Evolutionary conservation across 2,113 vertebrate species (phyloP), one percentile per base, ranked within the genome.

Genomic region (Archilochus colubris): DNA sequence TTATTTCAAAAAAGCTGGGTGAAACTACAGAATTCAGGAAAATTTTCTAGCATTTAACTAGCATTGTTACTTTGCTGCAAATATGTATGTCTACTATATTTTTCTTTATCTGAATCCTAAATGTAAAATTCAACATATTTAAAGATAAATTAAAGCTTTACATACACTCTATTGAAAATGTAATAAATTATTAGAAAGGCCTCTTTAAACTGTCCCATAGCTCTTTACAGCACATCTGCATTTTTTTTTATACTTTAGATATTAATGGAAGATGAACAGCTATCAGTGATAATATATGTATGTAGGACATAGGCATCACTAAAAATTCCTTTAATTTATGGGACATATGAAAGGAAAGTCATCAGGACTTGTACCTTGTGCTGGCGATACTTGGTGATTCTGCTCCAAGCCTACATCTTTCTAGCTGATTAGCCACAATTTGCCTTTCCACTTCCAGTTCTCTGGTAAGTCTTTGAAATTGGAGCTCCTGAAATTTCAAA

Each of bases 381-480:
- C 99, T 99, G 98, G 98, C 98, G 97, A 98, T 97, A 97, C 98
- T 99, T 91, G 99, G 99, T 82, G 99, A 99, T 97, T 99, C 99
- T 93, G 99, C 98, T 98, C 98, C 99, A 82, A 99, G 98, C 98
- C 99, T 98, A 98, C 99, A 99, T 99, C 99, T 98, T 98, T 99
- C 99, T 98, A 99, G 98, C 98, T 99, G 99, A 99, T 98, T 99
- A 98, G 99, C 99, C 98, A 99, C 99, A 98, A 99, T 99, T 98
- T 99, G 99, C 98, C 99, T 99, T 98, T 99, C 99, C 98, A 99
- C 99, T 97, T 99, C 99, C 97, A 99, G 98, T 98, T 99, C 99
- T 98, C 98, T 98, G 97, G 99, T 99, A 97, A 99, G 99, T 96
- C 99, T 98, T 96, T 99, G 99, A 98, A 99, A 99, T 97, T 99